phyloP scores from a whole-genome alignment of 2,113 vertebrate genomes.

The Clarias magur region DNA sequence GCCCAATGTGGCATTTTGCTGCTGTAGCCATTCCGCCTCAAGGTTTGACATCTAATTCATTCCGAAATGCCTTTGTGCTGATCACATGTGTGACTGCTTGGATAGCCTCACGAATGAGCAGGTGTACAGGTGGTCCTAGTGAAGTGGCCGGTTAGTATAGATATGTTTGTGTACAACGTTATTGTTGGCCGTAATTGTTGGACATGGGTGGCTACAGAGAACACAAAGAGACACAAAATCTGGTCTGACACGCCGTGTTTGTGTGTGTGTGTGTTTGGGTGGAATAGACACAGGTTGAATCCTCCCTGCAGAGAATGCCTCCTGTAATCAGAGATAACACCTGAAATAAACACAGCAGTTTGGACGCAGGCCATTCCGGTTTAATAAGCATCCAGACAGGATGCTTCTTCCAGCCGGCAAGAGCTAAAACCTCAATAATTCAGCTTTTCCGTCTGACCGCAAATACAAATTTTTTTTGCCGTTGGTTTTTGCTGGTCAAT shows the following conservation, averaged over 20 bases:
- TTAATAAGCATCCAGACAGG: slow-evolving; percentile 16
- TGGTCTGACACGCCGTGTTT: slow-evolving; percentile 56
- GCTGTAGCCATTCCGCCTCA: neutral
- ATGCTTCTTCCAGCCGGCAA: neutral
- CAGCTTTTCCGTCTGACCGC: neutral
- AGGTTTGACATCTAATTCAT: neutral
- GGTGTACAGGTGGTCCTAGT: neutral
- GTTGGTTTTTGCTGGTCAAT: neutral
- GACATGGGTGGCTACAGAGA: slow-evolving; percentile 50
- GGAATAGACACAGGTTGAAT: slow-evolving; percentile 55
- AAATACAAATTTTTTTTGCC: neutral
- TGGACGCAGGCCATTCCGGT: slow-evolving; percentile 27
- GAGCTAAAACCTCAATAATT: neutral
- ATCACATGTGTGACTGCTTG: neutral
- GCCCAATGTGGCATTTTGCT: neutral
- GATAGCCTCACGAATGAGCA: neutral
- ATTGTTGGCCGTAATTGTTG: slow-evolving; percentile 53
- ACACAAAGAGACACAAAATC: slow-evolving; percentile 41
- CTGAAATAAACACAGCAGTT: slow-evolving; percentile 40
- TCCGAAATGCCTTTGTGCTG: neutral
- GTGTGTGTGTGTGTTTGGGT: slow-evolving; percentile 42
- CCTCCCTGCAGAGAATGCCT: slow-evolving; percentile 43
- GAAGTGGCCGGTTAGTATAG: slow-evolving; percentile 3
- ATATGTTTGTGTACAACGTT: slow-evolving; percentile 46
- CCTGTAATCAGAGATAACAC: slow-evolving; percentile 52